A percentile compares a stretch with the other conserved stretches of the same genome.
Evolutionary conservation across 2,113 vertebrate genomes (phyloP).

Genomic region (Galemys pyrenaicus): DNA sequence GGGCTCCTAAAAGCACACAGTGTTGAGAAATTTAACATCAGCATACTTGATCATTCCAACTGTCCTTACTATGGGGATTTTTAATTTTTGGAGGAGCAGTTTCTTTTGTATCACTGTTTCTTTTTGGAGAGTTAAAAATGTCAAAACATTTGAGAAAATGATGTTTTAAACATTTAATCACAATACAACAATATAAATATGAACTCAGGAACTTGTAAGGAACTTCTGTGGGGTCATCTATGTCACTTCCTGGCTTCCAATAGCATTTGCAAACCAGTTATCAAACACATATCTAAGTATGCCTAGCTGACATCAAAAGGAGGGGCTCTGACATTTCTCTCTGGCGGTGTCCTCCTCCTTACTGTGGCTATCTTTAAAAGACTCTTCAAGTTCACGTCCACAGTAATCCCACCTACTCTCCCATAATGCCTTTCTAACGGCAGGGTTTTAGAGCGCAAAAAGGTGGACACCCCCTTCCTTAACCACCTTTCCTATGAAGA

Average conservation of each 20-base stretch:
- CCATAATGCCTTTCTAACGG: neutral
- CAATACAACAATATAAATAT: neutral
- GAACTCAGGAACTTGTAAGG: neutral
- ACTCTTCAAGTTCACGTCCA: neutral
- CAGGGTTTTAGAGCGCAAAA: neutral
- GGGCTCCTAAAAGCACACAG: neutral
- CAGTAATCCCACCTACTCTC: neutral
- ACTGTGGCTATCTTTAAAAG: neutral
- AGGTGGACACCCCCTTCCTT: neutral
- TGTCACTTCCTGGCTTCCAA: neutral
- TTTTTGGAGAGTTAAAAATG: neutral
- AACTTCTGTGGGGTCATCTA: neutral
- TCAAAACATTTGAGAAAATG: constrained; percentile 5
- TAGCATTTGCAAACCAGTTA: neutral
- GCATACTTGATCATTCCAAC: neutral
- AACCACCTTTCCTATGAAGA: neutral
- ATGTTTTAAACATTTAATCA: neutral
- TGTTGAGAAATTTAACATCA: neutral
- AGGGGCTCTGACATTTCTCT: neutral
- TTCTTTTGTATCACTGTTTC: neutral
- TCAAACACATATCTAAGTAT: fast-evolving
- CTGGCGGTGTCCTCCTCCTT: neutral
- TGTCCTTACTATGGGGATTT: neutral
- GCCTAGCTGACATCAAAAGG: neutral
- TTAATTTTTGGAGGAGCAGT: neutral